These are phyloP conservation scores for Ruditapes philippinarum DNA, from an alignment of 1,140 invertebrate genomes.

Conservation along the genomic window DNA sequence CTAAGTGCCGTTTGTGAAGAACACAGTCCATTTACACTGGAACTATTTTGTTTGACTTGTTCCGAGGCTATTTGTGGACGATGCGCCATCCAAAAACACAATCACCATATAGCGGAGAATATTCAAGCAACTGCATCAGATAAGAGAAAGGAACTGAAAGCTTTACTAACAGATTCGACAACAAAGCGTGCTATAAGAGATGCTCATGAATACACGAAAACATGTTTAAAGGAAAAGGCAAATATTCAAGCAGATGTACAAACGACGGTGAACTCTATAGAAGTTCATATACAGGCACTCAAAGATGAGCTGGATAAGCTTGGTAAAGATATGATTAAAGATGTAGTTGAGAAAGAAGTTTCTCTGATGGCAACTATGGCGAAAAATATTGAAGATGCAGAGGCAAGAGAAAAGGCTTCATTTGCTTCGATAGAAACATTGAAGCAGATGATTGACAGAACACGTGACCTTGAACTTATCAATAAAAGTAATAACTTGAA, in stretches of 20 bases:
- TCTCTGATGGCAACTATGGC: neutral
- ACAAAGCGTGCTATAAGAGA: neutral
- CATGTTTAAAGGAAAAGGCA: conserved; percentile 17
- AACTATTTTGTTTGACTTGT: conserved; percentile 51
- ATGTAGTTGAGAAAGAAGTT: conserved; percentile 28
- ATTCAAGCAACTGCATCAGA: conserved; percentile 30
- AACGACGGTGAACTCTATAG: conserved; percentile 1
- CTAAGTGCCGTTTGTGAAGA: conserved; percentile 14
- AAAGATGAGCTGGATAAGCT: conserved; percentile 55
- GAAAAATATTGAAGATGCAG: conserved; percentile 42
- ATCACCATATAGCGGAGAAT: conserved; percentile 38
- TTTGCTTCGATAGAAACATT: conserved; percentile 15
- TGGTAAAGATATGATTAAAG: conserved; percentile 37
- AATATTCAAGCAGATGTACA: conserved; percentile 12
- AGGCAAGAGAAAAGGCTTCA: conserved; percentile 13
- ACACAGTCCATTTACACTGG: conserved; percentile 49
- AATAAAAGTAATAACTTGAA: neutral
- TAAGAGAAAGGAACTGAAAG: conserved; percentile 11
- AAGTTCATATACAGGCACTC: conserved; percentile 36
- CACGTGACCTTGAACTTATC: conserved; percentile 45
- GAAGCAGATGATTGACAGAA: conserved; percentile 43
- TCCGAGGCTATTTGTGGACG: conserved; percentile 55
- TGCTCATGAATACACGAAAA: conserved; percentile 15
- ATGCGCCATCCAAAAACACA: conserved; percentile 43
- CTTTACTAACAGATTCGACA: neutral